Percentiles rank a stretch among this genome's conserved stretches.
phyloP scores from a whole-genome alignment of 1,140 invertebrate genomes.

The Teleopsis dalmanni region DNA sequence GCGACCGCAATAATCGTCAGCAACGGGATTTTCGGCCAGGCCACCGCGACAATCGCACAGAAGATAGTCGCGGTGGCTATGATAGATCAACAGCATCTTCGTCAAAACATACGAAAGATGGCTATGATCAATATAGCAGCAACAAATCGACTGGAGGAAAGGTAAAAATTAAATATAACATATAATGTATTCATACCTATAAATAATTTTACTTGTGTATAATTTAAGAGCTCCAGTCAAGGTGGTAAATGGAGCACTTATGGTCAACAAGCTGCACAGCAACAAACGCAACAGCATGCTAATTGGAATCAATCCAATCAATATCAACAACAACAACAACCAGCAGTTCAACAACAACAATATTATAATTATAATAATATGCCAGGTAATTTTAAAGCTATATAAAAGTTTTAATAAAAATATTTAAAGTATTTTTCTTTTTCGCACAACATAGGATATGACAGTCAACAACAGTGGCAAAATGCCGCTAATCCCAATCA shows the following conservation, averaged over 20 bases:
- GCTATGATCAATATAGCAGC: slow-evolving; percentile 25
- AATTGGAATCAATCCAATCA: slow-evolving; percentile 18
- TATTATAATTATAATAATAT: slow-evolving; percentile 39
- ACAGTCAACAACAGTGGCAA: slow-evolving; percentile 37
- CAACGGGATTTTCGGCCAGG: slow-evolving; percentile 45
- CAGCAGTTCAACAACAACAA: slow-evolving; percentile 25
- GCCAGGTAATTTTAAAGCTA: slow-evolving; percentile 23
- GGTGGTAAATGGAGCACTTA: slow-evolving; percentile 40
- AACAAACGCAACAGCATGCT: slow-evolving; percentile 17
- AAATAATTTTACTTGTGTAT: not conserved
- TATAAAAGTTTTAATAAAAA: not conserved
- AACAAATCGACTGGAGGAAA: slow-evolving; percentile 26
- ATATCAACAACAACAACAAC: slow-evolving; percentile 25
- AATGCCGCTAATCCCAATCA: slow-evolving; percentile 33
- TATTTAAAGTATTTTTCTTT: not conserved
- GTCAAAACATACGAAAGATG: slow-evolving; percentile 22
- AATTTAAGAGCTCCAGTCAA: slow-evolving; percentile 9
- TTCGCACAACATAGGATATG: slow-evolving; percentile 23
- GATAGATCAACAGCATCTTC: slow-evolving; percentile 33
- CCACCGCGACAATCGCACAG: slow-evolving; percentile 43
- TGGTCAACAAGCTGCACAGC: slow-evolving; percentile 23
- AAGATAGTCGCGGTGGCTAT: slow-evolving; percentile 46
- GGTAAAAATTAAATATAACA: not conserved
- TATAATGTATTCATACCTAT: not conserved
- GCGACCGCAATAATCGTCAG: slow-evolving; percentile 37